Evolutionary conservation across 2,888 invertebrate genomes (phyloP).

Genomic region (Adineta ricciae): DNA sequence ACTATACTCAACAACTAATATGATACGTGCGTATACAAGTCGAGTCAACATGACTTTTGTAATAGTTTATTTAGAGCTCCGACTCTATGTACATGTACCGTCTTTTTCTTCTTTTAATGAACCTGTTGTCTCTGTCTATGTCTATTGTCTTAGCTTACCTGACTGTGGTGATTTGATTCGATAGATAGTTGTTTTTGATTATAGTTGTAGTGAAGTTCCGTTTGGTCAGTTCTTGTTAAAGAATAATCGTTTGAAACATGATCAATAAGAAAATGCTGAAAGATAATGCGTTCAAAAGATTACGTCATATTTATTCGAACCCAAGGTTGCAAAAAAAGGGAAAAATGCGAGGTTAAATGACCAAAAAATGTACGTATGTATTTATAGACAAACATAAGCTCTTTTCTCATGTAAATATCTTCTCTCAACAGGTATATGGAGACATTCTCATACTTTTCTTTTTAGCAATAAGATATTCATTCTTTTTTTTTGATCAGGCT

Average conservation of each 20-base stretch:
- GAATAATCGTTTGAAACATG: background rate
- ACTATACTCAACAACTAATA: background rate
- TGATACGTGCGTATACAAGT: slow-evolving; percentile 13
- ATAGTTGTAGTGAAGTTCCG: background rate
- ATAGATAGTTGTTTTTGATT: background rate
- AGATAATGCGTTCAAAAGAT: background rate
- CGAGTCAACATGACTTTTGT: slow-evolving; percentile 15
- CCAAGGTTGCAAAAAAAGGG: background rate
- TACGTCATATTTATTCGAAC: background rate
- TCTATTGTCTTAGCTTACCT: slow-evolving; percentile 12
- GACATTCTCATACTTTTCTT: slow-evolving; percentile 9
- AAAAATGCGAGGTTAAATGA: background rate
- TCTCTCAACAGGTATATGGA: background rate
- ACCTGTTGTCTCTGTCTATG: slow-evolving; percentile 1
- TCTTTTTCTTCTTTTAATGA: slow-evolving; percentile 12
- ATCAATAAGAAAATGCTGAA: background rate
- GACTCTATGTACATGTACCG: background rate
- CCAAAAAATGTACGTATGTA: background rate
- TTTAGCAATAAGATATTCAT: background rate
- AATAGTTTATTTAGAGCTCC: slow-evolving; percentile 22
- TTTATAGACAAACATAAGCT: background rate
- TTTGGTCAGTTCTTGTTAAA: background rate
- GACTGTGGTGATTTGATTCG: background rate
- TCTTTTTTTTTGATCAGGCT: background rate
- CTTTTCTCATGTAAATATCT: background rate